A percentile compares a stretch with the other conserved stretches of the same genome.
Evolutionary conservation across 2,888 invertebrate species (phyloP).

Genomic region (Hypolimnas misippus): DNA sequence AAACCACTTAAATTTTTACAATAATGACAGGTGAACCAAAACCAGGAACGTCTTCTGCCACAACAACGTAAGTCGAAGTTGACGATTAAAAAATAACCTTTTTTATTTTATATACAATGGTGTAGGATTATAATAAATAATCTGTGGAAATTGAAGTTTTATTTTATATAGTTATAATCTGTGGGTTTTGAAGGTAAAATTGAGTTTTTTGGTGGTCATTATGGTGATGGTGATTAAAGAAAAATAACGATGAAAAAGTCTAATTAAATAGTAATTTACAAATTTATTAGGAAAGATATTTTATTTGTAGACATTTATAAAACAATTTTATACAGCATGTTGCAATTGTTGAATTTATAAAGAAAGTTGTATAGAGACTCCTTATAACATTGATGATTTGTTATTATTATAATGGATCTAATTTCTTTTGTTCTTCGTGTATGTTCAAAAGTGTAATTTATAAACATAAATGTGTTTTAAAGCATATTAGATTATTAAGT

Average conservation of each 20-base stretch:
- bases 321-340: too few species aligned
- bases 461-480: too few species aligned
- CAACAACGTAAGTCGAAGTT: neutral
- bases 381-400: too few species aligned
- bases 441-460: too few species aligned
- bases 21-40: constrained; percentile 2
- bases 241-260: neutral
- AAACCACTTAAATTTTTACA: neutral
- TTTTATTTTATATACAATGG: neutral
- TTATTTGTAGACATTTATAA: neutral
- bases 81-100: constrained; percentile 7
- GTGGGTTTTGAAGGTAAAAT: neutral
- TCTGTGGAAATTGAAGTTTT: too few species aligned
- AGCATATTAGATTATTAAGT: too few species aligned
- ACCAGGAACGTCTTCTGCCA: neutral
- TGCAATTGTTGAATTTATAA: neutral
- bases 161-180: too few species aligned
- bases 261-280: too few species aligned
- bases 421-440: too few species aligned
- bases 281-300: too few species aligned
- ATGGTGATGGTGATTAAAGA: neutral
- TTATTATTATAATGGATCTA: too few species aligned
- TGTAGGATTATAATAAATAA: neutral
- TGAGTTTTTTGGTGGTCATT: neutral
- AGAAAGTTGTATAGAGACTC: too few species aligned